Percentiles rank a stretch among this genome's conserved stretches.
phyloP scores from a whole-genome alignment of 2,797 vertebrate genomes.

The Luscinia luscinia region DNA sequence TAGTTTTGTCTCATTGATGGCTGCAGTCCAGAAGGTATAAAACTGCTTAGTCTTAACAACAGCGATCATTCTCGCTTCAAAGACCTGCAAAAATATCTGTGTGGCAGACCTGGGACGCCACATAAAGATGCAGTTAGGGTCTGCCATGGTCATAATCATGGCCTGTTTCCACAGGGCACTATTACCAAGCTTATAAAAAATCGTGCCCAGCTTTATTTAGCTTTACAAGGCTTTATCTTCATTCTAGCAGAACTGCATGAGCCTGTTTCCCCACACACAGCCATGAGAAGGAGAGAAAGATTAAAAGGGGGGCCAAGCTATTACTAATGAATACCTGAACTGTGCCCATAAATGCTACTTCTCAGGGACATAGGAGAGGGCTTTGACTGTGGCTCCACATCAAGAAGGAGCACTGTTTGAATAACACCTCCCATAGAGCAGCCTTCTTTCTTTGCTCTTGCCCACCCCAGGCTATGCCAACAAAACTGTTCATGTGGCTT shows the following conservation, averaged over 20 bases:
- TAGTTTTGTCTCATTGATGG: background rate
- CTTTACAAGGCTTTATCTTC: conserved; percentile 25
- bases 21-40: background rate
- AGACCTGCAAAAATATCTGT: background rate
- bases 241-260: background rate
- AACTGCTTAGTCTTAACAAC: background rate
- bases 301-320: background rate
- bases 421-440: background rate
- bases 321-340: background rate
- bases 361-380: background rate
- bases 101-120: background rate
- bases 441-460: background rate
- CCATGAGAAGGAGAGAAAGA: background rate
- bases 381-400: background rate
- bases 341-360: background rate
- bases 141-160: background rate
- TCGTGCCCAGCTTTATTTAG: background rate
- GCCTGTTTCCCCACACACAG: background rate
- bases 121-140: conserved; percentile 11
- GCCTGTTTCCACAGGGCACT: conserved; percentile 35
- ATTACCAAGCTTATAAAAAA: conserved; percentile 42
- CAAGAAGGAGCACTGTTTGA: background rate
- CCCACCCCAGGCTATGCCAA: background rate
- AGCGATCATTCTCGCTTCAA: background rate
- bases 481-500: background rate